A percentile compares a stretch with the other conserved stretches of the same genome.
Conservation (phyloP, 2,797 vertebrate species). For the Hippoglossus hippoglossus region DNA sequence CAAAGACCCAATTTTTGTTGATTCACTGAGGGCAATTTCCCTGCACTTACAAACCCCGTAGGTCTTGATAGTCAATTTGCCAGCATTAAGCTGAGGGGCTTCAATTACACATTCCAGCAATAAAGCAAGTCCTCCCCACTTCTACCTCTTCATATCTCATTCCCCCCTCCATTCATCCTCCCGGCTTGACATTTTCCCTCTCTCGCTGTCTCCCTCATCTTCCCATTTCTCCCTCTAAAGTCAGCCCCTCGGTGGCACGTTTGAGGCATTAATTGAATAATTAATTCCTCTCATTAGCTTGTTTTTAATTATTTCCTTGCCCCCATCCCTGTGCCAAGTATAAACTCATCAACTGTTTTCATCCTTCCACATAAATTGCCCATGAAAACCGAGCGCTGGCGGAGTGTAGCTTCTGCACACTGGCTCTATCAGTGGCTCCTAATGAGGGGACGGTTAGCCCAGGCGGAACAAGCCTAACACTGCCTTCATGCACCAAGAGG, state of each 20-base stretch:
- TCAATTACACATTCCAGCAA: conserved; percentile 75
- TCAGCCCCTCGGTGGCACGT: conserved; percentile 64
- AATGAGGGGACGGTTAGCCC: conserved; percentile 78
- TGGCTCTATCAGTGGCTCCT: conserved; percentile 70
- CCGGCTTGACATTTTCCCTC: conserved; percentile 71
- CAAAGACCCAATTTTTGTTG: conserved; percentile 67
- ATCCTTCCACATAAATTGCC: conserved; percentile 79
- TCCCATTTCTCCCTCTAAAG: conserved; percentile 67
- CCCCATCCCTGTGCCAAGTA: conserved; percentile 56
- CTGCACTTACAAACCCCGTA: conserved; percentile 50
- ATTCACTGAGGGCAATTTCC: conserved; percentile 65
- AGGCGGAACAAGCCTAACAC: conserved; percentile 74
- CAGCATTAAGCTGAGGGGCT: conserved; percentile 71
- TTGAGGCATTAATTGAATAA: conserved; percentile 84
- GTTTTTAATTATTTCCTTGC: conserved; percentile 82
- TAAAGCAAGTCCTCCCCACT: conserved; percentile 61
- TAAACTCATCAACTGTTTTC: conserved; percentile 78
- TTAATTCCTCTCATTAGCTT: conserved; percentile 84
- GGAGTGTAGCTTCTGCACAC: conserved; percentile 56
- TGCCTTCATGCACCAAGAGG: conserved; percentile 70
- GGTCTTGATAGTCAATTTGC: conserved; percentile 74
- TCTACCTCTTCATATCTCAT: conserved; percentile 62
- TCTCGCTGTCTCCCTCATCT: conserved; percentile 66
- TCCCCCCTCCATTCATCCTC: conserved; percentile 68
- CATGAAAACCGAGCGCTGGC: conserved; percentile 68